Percentiles rank a stretch among this genome's conserved stretches.
Evolutionary conservation across 2,113 vertebrate genomes (phyloP).

Genomic region (Amazona guildingii): DNA sequence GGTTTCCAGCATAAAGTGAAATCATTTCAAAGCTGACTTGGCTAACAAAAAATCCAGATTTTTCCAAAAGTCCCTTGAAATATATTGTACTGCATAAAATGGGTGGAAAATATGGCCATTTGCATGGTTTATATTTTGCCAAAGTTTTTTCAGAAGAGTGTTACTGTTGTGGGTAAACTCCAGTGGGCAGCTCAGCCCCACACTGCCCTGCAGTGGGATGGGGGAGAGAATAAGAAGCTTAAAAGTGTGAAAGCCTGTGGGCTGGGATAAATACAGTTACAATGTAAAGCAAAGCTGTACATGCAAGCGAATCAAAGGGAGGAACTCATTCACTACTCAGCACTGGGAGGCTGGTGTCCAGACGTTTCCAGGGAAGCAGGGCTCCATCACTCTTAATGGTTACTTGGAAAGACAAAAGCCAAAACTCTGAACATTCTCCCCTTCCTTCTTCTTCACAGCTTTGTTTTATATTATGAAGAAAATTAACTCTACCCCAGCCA

Average conservation of each 20-base stretch:
- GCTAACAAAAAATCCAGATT: not conserved
- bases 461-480: not conserved
- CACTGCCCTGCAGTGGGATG: accelerated
- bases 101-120: not conserved
- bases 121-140: not conserved
- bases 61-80: not conserved
- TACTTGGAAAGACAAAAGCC: not conserved
- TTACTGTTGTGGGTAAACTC: not conserved
- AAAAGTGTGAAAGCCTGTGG: not conserved
- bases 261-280: not conserved
- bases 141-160: not conserved
- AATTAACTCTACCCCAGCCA: not conserved
- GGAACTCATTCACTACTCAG: not conserved
- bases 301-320: not conserved
- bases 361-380: not conserved
- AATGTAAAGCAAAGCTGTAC: not conserved
- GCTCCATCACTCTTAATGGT: not conserved
- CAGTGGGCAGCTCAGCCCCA: not conserved
- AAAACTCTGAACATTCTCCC: not conserved
- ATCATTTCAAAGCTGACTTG: not conserved
- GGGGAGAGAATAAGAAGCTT: not conserved
- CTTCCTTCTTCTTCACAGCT: not conserved
- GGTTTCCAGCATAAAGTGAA: not conserved
- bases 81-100: not conserved
- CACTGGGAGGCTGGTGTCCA: not conserved